Conservation (phyloP, 2,113 vertebrate genomes). For the Pleuronectes platessa region DNA sequence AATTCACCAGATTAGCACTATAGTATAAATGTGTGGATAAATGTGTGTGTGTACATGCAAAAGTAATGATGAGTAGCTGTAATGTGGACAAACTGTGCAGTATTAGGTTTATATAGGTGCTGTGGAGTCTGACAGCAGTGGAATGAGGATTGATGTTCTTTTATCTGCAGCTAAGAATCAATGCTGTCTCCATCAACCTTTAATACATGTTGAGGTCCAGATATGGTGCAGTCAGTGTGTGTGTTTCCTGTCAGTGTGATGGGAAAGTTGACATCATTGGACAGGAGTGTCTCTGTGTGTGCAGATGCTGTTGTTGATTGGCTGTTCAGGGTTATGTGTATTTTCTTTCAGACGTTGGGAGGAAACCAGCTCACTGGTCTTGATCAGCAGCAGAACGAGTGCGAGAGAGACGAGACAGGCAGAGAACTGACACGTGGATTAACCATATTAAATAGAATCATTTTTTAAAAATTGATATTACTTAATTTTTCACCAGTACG, state of each 20-base stretch:
- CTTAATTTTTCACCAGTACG: neutral
- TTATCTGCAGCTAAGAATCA: too few species aligned
- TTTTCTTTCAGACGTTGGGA: neutral
- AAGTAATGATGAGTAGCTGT: too few species aligned
- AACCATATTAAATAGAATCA: neutral
- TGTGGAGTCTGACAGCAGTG: too few species aligned
- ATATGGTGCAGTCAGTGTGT: neutral
- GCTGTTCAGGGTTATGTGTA: neutral
- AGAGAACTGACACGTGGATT: neutral
- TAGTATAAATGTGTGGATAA: too few species aligned
- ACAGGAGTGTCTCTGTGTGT: conserved; percentile 4
- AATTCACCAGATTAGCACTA: too few species aligned
- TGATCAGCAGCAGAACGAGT: neutral
- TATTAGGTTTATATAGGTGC: too few species aligned
- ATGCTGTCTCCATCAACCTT: too few species aligned
- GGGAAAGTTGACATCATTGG: conserved; percentile 44
- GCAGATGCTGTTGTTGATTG: conserved; percentile 13
- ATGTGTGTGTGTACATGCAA: too few species aligned
- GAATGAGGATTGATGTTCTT: too few species aligned
- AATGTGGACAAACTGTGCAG: too few species aligned
- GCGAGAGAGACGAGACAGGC: neutral
- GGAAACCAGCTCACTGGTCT: neutral
- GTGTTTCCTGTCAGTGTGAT: conserved; percentile 5
- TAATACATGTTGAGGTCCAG: neutral
- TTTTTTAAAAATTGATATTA: neutral